Evolutionary conservation across 2,113 vertebrate genomes (phyloP), one percentile per base, ranked within the genome.

Genomic region (Neopipo cinnamomea): DNA sequence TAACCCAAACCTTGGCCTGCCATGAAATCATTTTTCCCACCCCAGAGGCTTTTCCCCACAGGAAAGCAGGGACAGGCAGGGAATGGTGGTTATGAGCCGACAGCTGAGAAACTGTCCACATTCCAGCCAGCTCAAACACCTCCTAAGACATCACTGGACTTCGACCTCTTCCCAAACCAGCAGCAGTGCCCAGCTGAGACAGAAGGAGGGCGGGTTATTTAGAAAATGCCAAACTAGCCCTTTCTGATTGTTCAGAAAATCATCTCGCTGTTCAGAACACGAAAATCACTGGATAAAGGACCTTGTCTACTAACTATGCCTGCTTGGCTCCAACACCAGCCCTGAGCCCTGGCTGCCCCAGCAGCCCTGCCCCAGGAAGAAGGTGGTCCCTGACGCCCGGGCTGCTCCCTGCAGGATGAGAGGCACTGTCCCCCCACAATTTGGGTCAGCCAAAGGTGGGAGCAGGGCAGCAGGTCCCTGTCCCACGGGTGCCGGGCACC

Each of bases 281-380:
- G 1, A 75, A 56, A 93, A 47, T 52, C 5, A 2, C 44, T 28
- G 13, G 41, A 78, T 42, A 74, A 68, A 62, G 72, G 50, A 30
- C 20, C 37, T 33, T 46, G 22, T 47, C 52, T 44, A 31, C 78
- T 42, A 35, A 6, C 30, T 68, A 33, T 15, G 9, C 18, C 46
- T 13, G 20, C 24, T 87, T 1, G 0, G 42, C 24, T 35, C 35
- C 30, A 63, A 4, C 8, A 30, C 20, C 62, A 50, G 44, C 49
- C 30, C 61, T 0, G 0, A 59, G 52, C 11, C n/a, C n/a, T 0
- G 0, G 21, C 53, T 80, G 61, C 33, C 27, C 23, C 1, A 2
- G 61, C 44, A 58, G 55, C 37, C 33, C 53, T 91, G 59, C 21
- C 42, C 42, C 52, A 23, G 55, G 11, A 28, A 11, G 50, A 14